Evolutionary conservation across 1,140 invertebrate genomes (phyloP), one percentile per base, ranked within the genome.

Genomic region (Macrocentrus cingulum): DNA sequence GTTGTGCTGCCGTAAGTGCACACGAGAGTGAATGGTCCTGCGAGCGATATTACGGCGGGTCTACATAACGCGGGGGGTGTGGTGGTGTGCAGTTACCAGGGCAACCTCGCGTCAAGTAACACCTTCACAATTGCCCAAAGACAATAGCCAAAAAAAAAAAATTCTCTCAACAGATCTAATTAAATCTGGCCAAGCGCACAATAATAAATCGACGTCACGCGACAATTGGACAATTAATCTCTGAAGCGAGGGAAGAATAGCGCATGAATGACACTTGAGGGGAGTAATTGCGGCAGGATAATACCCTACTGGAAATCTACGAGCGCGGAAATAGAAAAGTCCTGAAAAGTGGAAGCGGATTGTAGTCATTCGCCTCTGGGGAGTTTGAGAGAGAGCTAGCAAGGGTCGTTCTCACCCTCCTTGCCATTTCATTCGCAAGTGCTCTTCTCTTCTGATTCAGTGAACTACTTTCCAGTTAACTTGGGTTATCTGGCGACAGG

Each of bases 71-170:
- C 48, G 60, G 63, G 65, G 65, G 65, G 62, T 69, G 68, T 69
- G 71, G 68, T 7, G 6, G 37, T 73, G 64, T 66, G 62, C 65
- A 55, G 76, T 79, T 77, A 68, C 76, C 74, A 72, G 32, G 74
- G 72, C 71, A 76, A 79, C 76, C 69, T 71, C 74, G 76, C n/a
- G n/a, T 74, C 71, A 68, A 74, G 74, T 70, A 75, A 73, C 72
- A 73, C 71, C 71, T 71, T 65, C 67, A 61, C 62, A 64, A 64
- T 69, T n/a, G n/a, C n/a, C n/a, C n/a, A n/a, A n/a, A n/a, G 60
- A 39, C 63, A 52, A 59, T 60, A 64, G 53, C n/a, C n/a, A n/a
- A n/a, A n/a, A n/a, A n/a, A n/a, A n/a, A n/a, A n/a, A n/a, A n/a
- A n/a, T n/a, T n/a, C n/a, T n/a, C n/a, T n/a, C n/a, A n/a, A n/a